Evolutionary conservation across 2,797 vertebrate species (phyloP), one percentile per base, ranked within the genome.

Genomic region (Microctenopoma stevenorrisi): DNA sequence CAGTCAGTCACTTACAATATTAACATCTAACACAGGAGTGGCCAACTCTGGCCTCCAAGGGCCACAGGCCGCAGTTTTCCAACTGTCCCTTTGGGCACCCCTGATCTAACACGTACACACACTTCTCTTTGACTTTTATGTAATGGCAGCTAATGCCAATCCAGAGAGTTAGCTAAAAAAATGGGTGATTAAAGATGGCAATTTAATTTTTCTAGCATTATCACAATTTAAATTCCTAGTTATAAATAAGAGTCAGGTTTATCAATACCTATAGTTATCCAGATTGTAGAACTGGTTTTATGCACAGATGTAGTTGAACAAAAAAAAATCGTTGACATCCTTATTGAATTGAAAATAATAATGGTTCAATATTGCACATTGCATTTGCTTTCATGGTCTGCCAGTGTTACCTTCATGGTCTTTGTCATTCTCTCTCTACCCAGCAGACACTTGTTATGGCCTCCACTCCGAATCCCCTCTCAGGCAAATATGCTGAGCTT

Each of bases 361-460:
- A 68, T 42, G 18, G 26, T 71, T 68, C 0, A 22, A 47, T 72
- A 68, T 71, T 72, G 26, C 57, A 74, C 77, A 50, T 16, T 50
- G 50, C 46, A 35, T 58, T 78, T 14, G 14, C 8, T 66, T 38
- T 74, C 28, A 49, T 67, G 55, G 40, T 61, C 63, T 0, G 0
- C 53, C 54, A 14, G 62, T 46, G 74, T 66, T 50, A 16, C 60
- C 46, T 40, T 57, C 51, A 33, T 10, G n/a, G 62, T 46, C 25
- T 72, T 69, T 77, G 73, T 82, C 58, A 68, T 66, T 55, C 18
- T 68, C 35, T 25, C 50, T 68, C 71, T 69, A 54, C 50, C 44
- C 52, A 40, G 69, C 61, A 78, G 55, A 73, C 49, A 75, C 81
- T 77, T 66, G 69, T 80, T 79, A 76, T 22, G 28, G 61, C 74